phyloP scores from a whole-genome alignment of 2,113 vertebrate genomes.

The Alligator sinensis region DNA sequence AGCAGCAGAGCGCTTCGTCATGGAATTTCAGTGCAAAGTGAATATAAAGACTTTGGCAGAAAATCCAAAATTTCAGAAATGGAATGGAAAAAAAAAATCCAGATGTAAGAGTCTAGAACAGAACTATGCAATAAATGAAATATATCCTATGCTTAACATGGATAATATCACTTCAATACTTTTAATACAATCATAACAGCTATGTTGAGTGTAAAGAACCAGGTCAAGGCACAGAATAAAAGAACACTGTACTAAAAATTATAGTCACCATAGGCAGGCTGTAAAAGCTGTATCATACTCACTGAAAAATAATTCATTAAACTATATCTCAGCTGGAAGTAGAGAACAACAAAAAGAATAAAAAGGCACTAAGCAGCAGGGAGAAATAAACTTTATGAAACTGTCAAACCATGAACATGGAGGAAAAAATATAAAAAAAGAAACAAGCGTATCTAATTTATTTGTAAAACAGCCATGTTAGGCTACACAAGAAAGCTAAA shows the following conservation, averaged over 20 bases:
- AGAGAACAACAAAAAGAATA: conserved; percentile 75
- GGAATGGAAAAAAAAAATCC: conserved; percentile 61
- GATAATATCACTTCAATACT: conserved; percentile 29
- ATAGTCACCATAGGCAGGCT: conserved; percentile 75
- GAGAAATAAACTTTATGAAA: conserved; percentile 83
- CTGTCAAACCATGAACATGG: conserved; percentile 76
- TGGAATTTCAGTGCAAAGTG: conserved; percentile 64
- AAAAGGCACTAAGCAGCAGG: conserved; percentile 77
- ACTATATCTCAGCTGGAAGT: conserved; percentile 76
- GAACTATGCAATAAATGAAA: conserved; percentile 49
- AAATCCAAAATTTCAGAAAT: conserved; percentile 56
- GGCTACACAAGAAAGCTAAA: conserved; percentile 48
- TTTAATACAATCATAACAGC: conserved; percentile 23
- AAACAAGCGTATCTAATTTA: conserved; percentile 62
- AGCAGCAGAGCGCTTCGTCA: conserved; percentile 56
- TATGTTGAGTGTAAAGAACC: conserved; percentile 30
- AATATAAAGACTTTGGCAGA: conserved; percentile 63
- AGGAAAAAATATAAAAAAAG: neutral
- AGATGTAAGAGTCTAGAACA: conserved; percentile 31
- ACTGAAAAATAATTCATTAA: conserved; percentile 82
- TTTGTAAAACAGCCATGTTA: conserved; percentile 69
- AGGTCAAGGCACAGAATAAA: conserved; percentile 59
- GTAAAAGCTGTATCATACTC: conserved; percentile 77
- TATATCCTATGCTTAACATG: conserved; percentile 7
- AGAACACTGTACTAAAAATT: conserved; percentile 71